Evolutionary conservation across 2,888 invertebrate genomes (phyloP).

Genomic region (Sphecodes monilicornis): DNA sequence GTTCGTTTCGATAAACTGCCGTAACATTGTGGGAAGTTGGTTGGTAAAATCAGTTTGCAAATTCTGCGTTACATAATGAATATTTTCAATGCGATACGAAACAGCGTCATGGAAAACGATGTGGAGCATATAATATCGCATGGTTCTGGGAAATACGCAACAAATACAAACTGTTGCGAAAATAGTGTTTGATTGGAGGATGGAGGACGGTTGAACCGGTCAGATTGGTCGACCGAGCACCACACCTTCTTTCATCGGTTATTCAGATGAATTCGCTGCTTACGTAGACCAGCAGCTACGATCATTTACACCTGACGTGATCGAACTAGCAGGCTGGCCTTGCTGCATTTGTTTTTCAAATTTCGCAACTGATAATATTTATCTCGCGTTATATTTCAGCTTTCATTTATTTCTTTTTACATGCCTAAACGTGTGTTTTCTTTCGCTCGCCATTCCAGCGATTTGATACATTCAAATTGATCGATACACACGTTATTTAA

Average conservation of each 20-base stretch:
- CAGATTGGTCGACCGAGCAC: constrained; percentile 81
- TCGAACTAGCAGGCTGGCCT: constrained; percentile 2
- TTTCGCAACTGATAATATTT: not conserved
- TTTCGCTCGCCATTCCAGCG: not conserved
- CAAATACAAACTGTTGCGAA: constrained; percentile 25
- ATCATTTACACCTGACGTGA: constrained; percentile 35
- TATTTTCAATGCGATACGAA: not conserved
- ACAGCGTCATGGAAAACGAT: constrained; percentile 17
- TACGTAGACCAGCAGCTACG: constrained; percentile 47
- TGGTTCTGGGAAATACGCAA: constrained; percentile 23
- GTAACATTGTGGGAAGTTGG: not conserved
- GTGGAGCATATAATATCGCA: not conserved
- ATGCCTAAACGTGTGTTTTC: not conserved
- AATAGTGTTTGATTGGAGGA: constrained; percentile 62
- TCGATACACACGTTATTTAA: not conserved
- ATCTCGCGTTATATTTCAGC: not conserved
- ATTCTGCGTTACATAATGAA: not conserved
- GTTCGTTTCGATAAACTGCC: not conserved
- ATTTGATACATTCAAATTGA: not conserved
- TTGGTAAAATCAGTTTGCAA: not conserved
- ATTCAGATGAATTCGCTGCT: constrained; percentile 64
- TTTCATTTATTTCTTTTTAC: not conserved
- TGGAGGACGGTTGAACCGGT: constrained; percentile 80
- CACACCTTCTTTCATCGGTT: constrained; percentile 82
- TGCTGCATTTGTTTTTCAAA: constrained; percentile 14